A percentile compares a stretch with the other conserved stretches of the same genome.
Conservation (phyloP, 2,797 vertebrate genomes). For the Malurus leucopterus region DNA sequence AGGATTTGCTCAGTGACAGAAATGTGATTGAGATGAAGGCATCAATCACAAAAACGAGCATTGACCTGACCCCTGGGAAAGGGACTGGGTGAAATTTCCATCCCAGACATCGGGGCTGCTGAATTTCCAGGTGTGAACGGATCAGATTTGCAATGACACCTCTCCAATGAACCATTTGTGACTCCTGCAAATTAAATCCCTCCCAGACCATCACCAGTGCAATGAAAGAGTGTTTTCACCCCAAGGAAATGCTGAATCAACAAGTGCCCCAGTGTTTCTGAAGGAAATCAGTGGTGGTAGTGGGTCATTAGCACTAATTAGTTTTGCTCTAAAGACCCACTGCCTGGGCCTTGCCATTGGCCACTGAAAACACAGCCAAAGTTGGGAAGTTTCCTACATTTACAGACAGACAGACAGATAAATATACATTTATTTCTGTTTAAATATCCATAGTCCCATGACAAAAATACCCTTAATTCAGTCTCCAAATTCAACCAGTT, state of each 20-base stretch:
- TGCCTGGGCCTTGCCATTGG: neutral
- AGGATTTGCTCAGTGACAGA: neutral
- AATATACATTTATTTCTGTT: neutral
- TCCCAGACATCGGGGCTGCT: neutral
- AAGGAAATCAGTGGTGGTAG: neutral
- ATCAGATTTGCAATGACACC: neutral
- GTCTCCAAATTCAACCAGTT: neutral
- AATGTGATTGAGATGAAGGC: neutral
- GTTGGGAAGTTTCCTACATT: neutral
- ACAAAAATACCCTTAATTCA: neutral
- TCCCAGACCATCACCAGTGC: neutral
- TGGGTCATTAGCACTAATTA: neutral
- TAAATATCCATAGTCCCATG: neutral
- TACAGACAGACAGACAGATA: accelerated
- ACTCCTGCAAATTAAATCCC: neutral
- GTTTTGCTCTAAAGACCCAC: neutral
- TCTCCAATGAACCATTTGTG: neutral
- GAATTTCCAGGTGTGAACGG: neutral
- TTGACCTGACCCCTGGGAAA: neutral
- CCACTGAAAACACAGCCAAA: neutral
- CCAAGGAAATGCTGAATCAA: neutral
- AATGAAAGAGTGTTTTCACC: neutral
- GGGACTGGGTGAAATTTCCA: neutral
- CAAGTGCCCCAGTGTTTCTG: neutral
- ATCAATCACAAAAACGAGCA: neutral